Evolutionary conservation across 2,888 invertebrate genomes (phyloP), one percentile per base, ranked within the genome.

Genomic region (Hanleya hanleyi): DNA sequence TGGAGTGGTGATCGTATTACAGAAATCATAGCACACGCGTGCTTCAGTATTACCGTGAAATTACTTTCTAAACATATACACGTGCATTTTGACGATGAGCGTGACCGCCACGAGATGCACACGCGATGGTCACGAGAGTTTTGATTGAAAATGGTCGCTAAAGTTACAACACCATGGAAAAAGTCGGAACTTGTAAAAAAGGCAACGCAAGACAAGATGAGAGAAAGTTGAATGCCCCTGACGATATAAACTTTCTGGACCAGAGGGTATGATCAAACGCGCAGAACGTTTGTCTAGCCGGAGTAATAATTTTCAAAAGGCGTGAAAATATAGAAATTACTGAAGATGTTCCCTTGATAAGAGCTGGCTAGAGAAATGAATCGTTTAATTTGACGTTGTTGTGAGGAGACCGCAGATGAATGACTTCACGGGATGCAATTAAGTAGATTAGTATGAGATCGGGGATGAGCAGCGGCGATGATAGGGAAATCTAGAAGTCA

Each of bases 291-390:
- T 57, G 57, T 57, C 57, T 29, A 57, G 32, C 57, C 32, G 57
- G 32, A 57, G 22, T 32, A 57, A 57, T 57, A 57, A 57, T 29
- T 57, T 57, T 29, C 22, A 57, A 57, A 57, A 57, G 57, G 57
- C 57, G 57, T 57, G 57, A 57, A 57, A 57, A 57, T 57, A 57
- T 57, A 57, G 57, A 57, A 57, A 57, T 57, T 22, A 57, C 22
- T 57, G 22, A 57, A 57, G 57, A 15, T 57, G 26, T 18, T 57
- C 57, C 57, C 57, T 57, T 57, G 57, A 29, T 57, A 57, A 57
- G 57, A 57, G 57, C 22, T 57, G 57, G 57, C 57, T 57, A 26
- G 57, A 57, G 57, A 57, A 57, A 57, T 57, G 57, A 57, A 57
- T 57, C 57, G 57, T 57, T 57, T 57, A 57, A 57, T 57, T 57